A percentile compares a stretch with the other conserved stretches of the same genome.
These are phyloP conservation scores for Ridgeia piscesae DNA, from an alignment of 1,140 invertebrate species.

Conservation along the genomic window DNA sequence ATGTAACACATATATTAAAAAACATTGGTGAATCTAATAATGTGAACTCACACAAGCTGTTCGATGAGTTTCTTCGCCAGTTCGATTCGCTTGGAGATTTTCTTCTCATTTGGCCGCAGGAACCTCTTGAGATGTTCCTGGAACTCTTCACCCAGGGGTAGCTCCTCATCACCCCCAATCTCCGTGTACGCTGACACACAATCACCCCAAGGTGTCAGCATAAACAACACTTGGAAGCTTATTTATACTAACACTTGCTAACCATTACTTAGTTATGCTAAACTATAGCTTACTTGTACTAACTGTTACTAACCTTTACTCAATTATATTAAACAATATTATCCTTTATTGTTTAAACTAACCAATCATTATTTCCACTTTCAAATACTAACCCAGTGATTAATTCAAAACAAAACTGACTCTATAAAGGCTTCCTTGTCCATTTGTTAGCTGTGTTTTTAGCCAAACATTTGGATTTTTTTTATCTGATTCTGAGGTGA, in stretches of 20 bases:
- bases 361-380: too few species aligned
- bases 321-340: too few species aligned
- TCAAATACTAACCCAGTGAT: too few species aligned
- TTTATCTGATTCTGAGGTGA: too few species aligned
- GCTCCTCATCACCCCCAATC: slow-evolving; percentile 32
- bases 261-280: background rate
- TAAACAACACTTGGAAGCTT: background rate
- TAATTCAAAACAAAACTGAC: too few species aligned
- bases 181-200: slow-evolving; percentile 32
- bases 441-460: too few species aligned
- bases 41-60: slow-evolving; percentile 19
- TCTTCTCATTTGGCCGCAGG: slow-evolving; percentile 27
- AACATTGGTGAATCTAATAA: background rate
- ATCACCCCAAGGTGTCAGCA: background rate
- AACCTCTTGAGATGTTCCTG: slow-evolving; percentile 33
- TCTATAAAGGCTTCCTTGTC: too few species aligned
- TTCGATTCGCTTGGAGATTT: slow-evolving; percentile 27
- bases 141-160: slow-evolving; percentile 34
- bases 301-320: too few species aligned
- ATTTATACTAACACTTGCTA: background rate
- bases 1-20: background rate
- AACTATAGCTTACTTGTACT: too few species aligned
- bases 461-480: too few species aligned
- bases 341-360: too few species aligned
- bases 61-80: slow-evolving; percentile 29